Evolutionary conservation across 2,888 invertebrate species (phyloP), one percentile per base, ranked within the genome.

Genomic region (Erynnis tages): DNA sequence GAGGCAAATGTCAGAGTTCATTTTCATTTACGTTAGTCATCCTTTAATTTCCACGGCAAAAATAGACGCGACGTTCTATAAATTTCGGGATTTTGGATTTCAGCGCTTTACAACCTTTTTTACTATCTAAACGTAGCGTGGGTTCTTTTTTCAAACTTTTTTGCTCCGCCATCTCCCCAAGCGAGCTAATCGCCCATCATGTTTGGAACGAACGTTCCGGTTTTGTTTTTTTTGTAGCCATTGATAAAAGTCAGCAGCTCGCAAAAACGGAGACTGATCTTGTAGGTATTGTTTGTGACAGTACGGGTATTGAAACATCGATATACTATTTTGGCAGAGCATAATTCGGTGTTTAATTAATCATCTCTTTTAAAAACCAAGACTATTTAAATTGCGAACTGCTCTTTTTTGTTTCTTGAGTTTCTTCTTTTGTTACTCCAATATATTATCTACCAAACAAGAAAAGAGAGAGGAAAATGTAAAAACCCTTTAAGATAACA

Each of bases 1-100:
- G n/a, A n/a, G n/a, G n/a, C 29, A 57, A 61, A 64, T 58, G 63
- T 56, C 66, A 66, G 53, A 54, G 65, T 58, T 66, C 54, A 55
- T 30, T 55, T 56, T 46, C 48, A 61, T 64, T 60, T 65, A 53
- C 62, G 61, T 61, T 61, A 61, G 55, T 40, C 48, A 54, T 50
- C 53, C 53, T 46, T 52, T 23, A 23, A 35, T 35, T 46, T 35
- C 32, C n/a, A 11, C 19, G 10, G 2, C 6, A 19, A 40, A 60
- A 57, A 55, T 57, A 55, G 34, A 38, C 10, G 11, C 45, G 25
- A 47, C 35, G 50, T 44, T n/a, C 23, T 7, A 14, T 5, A 30
- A 44, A 6, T 44, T 21, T 2, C 16, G 32, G 13, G 4, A 3
- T 34, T 34, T 6, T 14, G 13, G 4, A 3, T 34, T 34, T 6